Evolutionary conservation across 2,888 invertebrate species (phyloP), one percentile per base, ranked within the genome.

Genomic region (Drosophila kanekoi): DNA sequence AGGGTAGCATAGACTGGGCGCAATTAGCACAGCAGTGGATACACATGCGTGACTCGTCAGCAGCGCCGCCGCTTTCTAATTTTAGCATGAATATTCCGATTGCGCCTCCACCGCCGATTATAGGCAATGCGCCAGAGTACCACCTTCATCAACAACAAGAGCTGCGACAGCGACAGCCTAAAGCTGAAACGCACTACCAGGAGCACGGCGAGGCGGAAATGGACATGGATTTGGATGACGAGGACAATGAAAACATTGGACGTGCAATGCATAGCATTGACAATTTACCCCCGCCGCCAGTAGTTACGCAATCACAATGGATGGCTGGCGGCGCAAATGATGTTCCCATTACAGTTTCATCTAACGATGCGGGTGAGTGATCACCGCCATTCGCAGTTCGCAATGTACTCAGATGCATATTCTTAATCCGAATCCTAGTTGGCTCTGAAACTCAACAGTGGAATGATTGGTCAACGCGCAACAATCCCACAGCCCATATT

Each of bases 21-120:
- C 96, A 97, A 33, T 93, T 99, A 88, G 98, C 98, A 28, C 98
- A 98, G 91, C 98, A 98, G 94, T 98, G 99, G 98, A 98, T 99
- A 81, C 97, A 97, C 91, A 98, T 98, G 97, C 97, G 98, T 23
- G 91, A 91, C 59, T 93, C 93, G 38, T 93, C 94, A 38, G n/a
- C 73, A 51, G 59, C 59, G 32, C 49, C 58, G 11, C 57, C 69
- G 1, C 14, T 68, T 6, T 61, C 76, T 66, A 75, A 77, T 75
- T 81, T 77, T 77, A 66, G 67, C 62, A 60, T 72, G 37, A 93
- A 94, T 38, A 93, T 94, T 43, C 93, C 94, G 8, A 94, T 94
- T 18, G 94, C 94, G 40, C 94, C 95, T 10, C 95, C 95, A 4
- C 93, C 95, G 0, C 90, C 91, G 8, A 82, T 92, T 23, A 90